These are phyloP conservation scores for Psittacula derbiana DNA, from an alignment of 2,797 vertebrate genomes.

Conservation along the genomic window DNA sequence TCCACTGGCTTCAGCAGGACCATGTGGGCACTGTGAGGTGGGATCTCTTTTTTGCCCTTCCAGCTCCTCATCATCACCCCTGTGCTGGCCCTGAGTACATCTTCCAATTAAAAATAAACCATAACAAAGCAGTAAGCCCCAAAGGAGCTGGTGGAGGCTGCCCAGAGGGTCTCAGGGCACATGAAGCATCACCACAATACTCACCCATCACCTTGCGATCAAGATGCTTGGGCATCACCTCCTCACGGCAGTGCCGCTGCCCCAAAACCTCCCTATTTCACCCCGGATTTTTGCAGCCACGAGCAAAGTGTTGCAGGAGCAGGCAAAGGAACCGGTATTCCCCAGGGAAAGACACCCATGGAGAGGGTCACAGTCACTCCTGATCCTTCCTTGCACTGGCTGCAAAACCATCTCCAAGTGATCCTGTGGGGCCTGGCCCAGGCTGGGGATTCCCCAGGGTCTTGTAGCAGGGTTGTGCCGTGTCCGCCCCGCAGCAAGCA, in stretches of 20 bases:
- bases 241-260: fast-evolving
- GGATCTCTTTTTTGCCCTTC: not conserved
- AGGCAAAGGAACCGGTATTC: fast-evolving
- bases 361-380: not conserved
- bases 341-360: fast-evolving
- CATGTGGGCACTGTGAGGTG: not conserved
- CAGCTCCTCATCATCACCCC: not conserved
- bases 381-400: not conserved
- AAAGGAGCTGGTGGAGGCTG: not conserved
- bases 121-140: not conserved
- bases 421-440: fast-evolving
- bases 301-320: not conserved
- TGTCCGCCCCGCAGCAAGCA: not conserved
- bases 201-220: fast-evolving
- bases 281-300: not conserved
- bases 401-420: not conserved
- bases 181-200: not conserved
- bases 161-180: not conserved
- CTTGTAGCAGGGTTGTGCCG: not conserved
- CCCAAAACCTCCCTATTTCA: not conserved
- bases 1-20: not conserved
- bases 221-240: fast-evolving
- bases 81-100: not conserved
- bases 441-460: not conserved
- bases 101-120: not conserved